Evolutionary conservation across 1,140 invertebrate species (phyloP), one percentile per base, ranked within the genome.

Genomic region (Coelopa frigida): DNA sequence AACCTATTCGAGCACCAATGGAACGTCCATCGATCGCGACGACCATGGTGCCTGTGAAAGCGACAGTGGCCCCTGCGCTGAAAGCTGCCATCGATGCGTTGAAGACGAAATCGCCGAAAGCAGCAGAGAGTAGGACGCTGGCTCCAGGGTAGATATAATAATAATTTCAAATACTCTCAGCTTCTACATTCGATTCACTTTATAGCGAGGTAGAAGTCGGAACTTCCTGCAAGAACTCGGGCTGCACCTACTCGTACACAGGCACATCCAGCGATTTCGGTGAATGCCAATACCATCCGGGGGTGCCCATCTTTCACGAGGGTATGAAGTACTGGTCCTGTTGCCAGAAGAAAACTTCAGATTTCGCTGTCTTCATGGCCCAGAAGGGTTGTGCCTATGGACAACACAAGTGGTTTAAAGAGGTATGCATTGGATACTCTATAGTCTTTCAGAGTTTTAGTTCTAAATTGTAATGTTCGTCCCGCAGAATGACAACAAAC

Each of bases 311-410:
- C 33, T 99, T 99, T 69, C 96, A 99, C 64, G 96, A 99, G 77
- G 96, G 94, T 0, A 75, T 98, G 66, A 99, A 99, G 71, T 99
- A 83, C 70, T 99, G 95, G 95, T 88, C 91, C 0, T 99, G 96
- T 63, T 99, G 95, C 61, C 78, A 87, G 53, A 89, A 87, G 57
- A 86, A 85, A 58, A 98, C 95, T 2, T 85, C 89, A 10, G 94
- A 99, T 66, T 99, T 99, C 70, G 79, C 87, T 44, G 78, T 76
- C 11, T 98, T 98, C 67, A 73, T 98, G 22, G 83, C 85, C 36
- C 94, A 98, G 75, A 78, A 78, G 33, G 86, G 86, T 0, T 99
- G 96, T 70, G 75, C 77, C 12, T 76, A 75, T 45, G 94, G 91
- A 4, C 75, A 73, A 48, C 96, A 99, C 74, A 68, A 82, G 37